Conservation (phyloP, 2,797 vertebrate species). For the Mormyrops attenuatus region DNA sequence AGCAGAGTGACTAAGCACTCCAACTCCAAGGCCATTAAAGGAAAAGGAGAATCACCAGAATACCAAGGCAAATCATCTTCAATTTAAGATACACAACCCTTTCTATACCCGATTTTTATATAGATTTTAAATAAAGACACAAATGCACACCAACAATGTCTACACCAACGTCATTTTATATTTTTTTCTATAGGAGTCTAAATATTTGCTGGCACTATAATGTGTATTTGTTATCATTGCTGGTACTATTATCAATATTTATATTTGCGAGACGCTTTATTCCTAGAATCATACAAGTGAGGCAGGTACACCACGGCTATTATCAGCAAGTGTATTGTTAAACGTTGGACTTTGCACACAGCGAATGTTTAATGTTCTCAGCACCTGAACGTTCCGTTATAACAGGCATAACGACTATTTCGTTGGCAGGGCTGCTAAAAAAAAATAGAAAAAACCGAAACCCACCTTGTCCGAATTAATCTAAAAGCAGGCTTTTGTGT, state of each 20-base stretch:
- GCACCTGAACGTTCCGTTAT: background rate
- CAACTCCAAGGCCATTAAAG: background rate
- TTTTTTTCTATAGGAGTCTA: background rate
- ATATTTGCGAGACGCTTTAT: background rate
- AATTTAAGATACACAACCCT: background rate
- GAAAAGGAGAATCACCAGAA: background rate
- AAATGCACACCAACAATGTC: background rate
- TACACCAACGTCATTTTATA: background rate
- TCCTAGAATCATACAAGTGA: background rate
- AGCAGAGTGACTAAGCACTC: background rate
- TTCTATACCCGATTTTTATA: background rate
- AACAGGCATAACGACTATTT: background rate
- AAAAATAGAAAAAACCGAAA: background rate
- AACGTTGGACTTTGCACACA: background rate
- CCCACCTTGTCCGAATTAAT: background rate
- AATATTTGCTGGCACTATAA: background rate
- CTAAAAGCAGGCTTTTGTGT: background rate
- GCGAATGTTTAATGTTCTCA: background rate
- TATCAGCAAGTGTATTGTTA: background rate
- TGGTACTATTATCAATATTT: background rate
- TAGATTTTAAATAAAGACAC: background rate
- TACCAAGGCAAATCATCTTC: background rate
- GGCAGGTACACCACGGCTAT: background rate
- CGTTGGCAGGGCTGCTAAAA: background rate
- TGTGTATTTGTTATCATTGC: background rate